These are phyloP conservation scores for Hetaerina titia DNA, from an alignment of 2,888 invertebrate genomes.

Conservation along the genomic window DNA sequence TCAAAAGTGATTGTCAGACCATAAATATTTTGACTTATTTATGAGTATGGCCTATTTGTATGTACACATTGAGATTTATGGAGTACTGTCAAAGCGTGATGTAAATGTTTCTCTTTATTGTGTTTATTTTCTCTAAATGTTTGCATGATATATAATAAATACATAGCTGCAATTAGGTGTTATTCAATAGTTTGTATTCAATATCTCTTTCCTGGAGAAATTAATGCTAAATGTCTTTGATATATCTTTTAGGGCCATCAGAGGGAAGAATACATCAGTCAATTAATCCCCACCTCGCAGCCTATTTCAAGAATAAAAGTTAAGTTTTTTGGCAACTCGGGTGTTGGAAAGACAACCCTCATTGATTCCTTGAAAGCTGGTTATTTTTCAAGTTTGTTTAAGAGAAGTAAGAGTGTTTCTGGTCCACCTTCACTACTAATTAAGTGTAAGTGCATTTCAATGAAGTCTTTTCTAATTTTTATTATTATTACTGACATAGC, in stretches of 20 bases:
- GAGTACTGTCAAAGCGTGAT: no score
- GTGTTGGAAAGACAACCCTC: conserved; percentile 86
- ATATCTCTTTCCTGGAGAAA: background rate
- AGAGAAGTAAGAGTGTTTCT: conserved; percentile 77
- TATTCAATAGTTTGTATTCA: background rate
- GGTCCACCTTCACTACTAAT: conserved; percentile 44
- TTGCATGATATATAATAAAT: no score
- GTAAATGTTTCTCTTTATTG: no score
- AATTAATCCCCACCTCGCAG: conserved; percentile 82
- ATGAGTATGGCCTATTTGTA: no score
- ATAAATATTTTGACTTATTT: no score
- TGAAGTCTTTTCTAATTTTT: no score
- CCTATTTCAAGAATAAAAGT: conserved; percentile 83
- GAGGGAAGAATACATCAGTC: conserved; percentile 80
- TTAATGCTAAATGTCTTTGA: no score
- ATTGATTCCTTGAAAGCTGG: conserved; percentile 84
- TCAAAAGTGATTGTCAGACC: no score
- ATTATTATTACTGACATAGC: no score
- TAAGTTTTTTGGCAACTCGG: conserved; percentile 85
- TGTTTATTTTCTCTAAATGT: no score
- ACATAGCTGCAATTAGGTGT: no score
- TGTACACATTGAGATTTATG: no score
- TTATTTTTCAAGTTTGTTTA: conserved; percentile 83
- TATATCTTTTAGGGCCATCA: conserved; percentile 73
- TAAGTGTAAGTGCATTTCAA: conserved; percentile 36